phyloP scores from a whole-genome alignment of 2,888 invertebrate species.

The Eutolmus rufibarbis region DNA sequence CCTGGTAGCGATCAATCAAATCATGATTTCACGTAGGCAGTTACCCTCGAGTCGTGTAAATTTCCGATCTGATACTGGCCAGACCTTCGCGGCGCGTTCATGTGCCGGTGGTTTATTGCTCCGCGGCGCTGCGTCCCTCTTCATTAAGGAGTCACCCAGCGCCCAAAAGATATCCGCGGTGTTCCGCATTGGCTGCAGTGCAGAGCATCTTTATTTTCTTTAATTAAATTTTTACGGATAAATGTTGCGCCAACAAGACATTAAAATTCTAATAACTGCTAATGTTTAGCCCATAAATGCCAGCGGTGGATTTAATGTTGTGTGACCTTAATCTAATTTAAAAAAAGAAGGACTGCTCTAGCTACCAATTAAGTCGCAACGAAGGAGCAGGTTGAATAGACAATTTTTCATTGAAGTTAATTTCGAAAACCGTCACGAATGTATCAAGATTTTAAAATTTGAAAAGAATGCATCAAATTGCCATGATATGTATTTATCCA shows the following conservation, averaged over 20 bases:
- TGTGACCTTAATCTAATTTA: not conserved
- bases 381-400: no score
- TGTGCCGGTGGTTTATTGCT: not conserved
- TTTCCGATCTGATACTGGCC: constrained; percentile 13
- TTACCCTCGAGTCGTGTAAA: not conserved
- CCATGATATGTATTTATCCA: no score
- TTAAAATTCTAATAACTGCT: not conserved
- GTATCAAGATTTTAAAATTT: no score
- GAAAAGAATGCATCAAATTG: no score
- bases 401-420: no score
- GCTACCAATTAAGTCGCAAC: not conserved
- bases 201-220: not conserved
- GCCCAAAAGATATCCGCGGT: not conserved
- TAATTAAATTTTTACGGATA: not conserved
- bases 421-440: no score
- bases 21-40: constrained; percentile 18
- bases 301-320: not conserved
- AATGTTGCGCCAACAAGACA: not conserved
- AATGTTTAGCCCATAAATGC: not conserved
- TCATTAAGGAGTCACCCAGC: not conserved
- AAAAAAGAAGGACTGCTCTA: not conserved
- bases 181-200: not conserved
- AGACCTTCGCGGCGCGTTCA: not conserved
- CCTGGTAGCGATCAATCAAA: constrained; percentile 18
- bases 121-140: not conserved